A percentile compares a stretch with the other conserved stretches of the same genome.
phyloP scores from a whole-genome alignment of 2,113 vertebrate genomes.

The Zingel zingel region DNA sequence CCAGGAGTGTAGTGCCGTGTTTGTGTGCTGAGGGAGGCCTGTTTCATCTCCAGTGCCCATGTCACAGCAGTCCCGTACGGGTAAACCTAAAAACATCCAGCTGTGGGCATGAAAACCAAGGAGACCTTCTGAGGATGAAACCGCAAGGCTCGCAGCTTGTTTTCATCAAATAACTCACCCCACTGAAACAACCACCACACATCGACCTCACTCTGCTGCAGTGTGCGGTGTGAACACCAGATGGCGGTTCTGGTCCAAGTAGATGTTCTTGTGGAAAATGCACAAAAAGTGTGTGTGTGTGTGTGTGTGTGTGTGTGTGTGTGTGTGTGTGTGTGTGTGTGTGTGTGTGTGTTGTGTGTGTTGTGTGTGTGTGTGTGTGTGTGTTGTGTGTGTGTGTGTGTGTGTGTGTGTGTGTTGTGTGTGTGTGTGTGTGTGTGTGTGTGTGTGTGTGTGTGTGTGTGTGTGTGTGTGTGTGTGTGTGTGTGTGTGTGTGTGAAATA shows the following conservation, averaged over 20 bases:
- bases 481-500: slow-evolving; percentile 30
- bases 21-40: slow-evolving; percentile 75
- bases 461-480: background rate
- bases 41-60: slow-evolving; percentile 78
- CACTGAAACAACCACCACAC: slow-evolving; percentile 56
- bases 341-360: too few relatives aligned
- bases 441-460: too few relatives aligned
- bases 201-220: slow-evolving; percentile 35
- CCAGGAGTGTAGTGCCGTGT: slow-evolving; percentile 74
- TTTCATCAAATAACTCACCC: slow-evolving; percentile 69
- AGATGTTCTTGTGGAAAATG: background rate
- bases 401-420: too few relatives aligned
- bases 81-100: slow-evolving; percentile 78
- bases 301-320: too few relatives aligned
- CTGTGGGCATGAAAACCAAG: slow-evolving; percentile 74
- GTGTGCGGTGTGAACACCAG: slow-evolving; percentile 67
- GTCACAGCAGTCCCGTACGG: slow-evolving; percentile 66
- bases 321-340: too few relatives aligned
- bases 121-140: slow-evolving; percentile 73
- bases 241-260: slow-evolving; percentile 69
- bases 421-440: too few relatives aligned
- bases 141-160: slow-evolving; percentile 72
- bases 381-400: too few relatives aligned
- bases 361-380: slow-evolving; percentile 9
- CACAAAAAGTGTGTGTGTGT: background rate